A percentile compares a stretch with the other conserved stretches of the same genome.
These are phyloP conservation scores for Misgurnus anguillicaudatus DNA, from an alignment of 2,113 vertebrate genomes.

Conservation along the genomic window DNA sequence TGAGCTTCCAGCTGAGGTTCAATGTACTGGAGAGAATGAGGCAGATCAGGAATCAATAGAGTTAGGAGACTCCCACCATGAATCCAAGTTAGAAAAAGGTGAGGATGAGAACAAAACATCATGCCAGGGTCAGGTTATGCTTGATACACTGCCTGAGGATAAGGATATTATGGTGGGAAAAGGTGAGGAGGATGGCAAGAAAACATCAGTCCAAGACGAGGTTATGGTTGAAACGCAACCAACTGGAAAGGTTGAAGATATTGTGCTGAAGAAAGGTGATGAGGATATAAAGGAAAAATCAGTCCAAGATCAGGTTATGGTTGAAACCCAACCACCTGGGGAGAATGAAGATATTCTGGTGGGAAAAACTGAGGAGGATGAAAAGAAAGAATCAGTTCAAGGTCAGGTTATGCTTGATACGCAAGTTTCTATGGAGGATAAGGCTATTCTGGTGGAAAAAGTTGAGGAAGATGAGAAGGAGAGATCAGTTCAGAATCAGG, in stretches of 20 bases:
- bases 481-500: conserved; percentile 21
- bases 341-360: neutral
- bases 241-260: neutral
- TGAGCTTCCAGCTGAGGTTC: neutral
- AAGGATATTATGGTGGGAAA: neutral
- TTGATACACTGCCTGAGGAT: neutral
- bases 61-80: neutral
- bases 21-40: neutral
- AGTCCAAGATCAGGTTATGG: neutral
- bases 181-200: too few species aligned
- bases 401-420: neutral
- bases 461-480: conserved; percentile 59
- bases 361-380: neutral
- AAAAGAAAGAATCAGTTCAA: neutral
- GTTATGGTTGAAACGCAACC: neutral
- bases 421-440: neutral
- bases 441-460: conserved; percentile 21
- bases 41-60: neutral
- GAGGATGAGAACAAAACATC: neutral
- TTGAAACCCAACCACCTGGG: neutral
- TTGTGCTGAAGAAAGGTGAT: neutral
- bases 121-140: neutral
- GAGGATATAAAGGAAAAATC: neutral
- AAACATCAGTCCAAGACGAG: neutral
- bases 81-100: neutral